phyloP scores from a whole-genome alignment of 1,140 invertebrate species.

The Lepidurus arcticus region DNA sequence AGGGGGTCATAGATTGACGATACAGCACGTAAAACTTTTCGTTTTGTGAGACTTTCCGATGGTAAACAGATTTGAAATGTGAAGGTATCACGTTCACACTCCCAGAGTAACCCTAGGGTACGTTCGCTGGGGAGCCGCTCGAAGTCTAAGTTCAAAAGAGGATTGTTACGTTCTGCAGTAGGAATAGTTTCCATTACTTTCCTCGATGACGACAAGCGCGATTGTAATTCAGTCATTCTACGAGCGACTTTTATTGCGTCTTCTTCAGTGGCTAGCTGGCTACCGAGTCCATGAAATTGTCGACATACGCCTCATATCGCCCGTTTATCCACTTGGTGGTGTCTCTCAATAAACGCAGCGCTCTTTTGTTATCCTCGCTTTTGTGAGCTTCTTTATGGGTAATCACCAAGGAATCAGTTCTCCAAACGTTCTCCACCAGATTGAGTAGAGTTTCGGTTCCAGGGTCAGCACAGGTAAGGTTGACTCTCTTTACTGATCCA shows the following conservation, averaged over 20 bases:
- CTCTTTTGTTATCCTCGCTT: conserved; percentile 29
- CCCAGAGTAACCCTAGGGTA: neutral
- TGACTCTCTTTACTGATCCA: neutral
- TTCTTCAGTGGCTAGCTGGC: conserved; percentile 25
- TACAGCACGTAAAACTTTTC: neutral
- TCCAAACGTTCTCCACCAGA: neutral
- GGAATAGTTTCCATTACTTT: neutral
- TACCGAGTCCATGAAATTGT: conserved; percentile 35
- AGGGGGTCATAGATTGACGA: conserved; percentile 35
- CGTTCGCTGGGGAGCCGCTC: no score
- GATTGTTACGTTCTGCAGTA: neutral
- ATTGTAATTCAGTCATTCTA: conserved; percentile 24
- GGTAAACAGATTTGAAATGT: neutral
- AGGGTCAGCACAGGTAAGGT: neutral
- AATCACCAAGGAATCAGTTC: neutral
- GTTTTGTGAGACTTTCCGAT: neutral
- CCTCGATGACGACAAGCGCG: neutral
- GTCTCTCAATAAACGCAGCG: neutral
- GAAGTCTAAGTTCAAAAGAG: neutral
- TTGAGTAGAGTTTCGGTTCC: neutral
- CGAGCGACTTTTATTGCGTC: conserved; percentile 21
- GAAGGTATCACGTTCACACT: conserved; percentile 11
- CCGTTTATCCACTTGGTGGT: neutral
- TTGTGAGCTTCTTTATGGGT: neutral
- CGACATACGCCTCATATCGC: conserved; percentile 35